A percentile compares a stretch with the other conserved stretches of the same genome.
Conservation (phyloP, 2,797 vertebrate species). For the Neosalanx taihuensis region DNA sequence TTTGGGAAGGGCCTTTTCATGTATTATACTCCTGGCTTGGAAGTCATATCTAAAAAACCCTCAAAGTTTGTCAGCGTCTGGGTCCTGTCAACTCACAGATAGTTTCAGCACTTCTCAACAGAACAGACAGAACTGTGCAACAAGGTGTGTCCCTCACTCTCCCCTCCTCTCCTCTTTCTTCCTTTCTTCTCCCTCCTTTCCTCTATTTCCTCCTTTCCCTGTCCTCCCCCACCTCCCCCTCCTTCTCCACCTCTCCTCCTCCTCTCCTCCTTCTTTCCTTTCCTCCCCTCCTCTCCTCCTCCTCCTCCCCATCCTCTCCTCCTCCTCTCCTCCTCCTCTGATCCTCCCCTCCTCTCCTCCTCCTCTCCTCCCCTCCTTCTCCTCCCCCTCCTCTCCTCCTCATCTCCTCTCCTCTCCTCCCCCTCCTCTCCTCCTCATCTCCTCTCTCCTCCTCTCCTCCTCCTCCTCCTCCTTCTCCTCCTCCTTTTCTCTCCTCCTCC, state of each 20-base stretch:
- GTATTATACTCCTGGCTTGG: slow-evolving; percentile 73
- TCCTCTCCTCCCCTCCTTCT: background rate
- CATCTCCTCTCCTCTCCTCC: background rate
- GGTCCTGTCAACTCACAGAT: slow-evolving; percentile 65
- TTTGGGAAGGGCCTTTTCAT: slow-evolving; percentile 76
- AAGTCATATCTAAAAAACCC: slow-evolving; percentile 66
- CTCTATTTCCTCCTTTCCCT: background rate
- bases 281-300: background rate
- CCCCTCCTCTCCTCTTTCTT: background rate
- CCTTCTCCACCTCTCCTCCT: background rate
- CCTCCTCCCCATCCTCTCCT: slow-evolving; percentile 22
- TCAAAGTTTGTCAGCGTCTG: slow-evolving; percentile 67
- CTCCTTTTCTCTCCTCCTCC: background rate
- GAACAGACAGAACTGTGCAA: slow-evolving; percentile 54
- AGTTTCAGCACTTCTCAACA: slow-evolving; percentile 62
- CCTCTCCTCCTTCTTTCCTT: background rate
- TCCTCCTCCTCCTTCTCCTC: background rate
- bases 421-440: background rate
- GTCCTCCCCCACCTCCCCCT: background rate
- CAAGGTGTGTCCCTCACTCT: slow-evolving; percentile 34
- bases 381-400: slow-evolving; percentile 1
- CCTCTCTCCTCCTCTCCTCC: background rate
- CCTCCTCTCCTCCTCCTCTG: slow-evolving; percentile 27
- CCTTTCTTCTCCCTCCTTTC: too few relatives aligned
- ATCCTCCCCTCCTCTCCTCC: slow-evolving; percentile 6